Base-by-base conservation (phyloP, 2,888 invertebrate genomes). In the Tenthredo distinguenda region DNA sequence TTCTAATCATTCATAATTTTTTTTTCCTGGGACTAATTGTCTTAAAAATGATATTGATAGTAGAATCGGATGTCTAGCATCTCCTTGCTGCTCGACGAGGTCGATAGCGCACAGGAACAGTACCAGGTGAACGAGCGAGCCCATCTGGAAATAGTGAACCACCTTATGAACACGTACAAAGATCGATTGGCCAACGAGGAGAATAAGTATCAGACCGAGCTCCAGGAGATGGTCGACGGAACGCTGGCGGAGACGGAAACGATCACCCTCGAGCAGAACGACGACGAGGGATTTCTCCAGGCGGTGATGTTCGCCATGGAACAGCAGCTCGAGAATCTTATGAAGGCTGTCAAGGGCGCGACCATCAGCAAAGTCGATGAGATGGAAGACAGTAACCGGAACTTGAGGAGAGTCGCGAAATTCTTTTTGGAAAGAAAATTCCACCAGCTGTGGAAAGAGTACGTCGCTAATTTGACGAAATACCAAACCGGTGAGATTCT, bases 41-140 rank as follows among this genome's bases (percentile, higher is more conserved):
- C 2, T 7, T 40, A 0, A 72, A 40, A 72, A 72, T 72, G 43
- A 72, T 37, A 72, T 72, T 72, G 40, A 72, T 26, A 43, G n/a
- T 72, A 21, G 40, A 72, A 72, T 72, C 72, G 72, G 40, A 18
- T 40, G 21, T 72, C 21, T 87, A 90, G 91, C 3, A 93, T 93
- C 55, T 92, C 92, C 3, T 86, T 94, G 15, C 89, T 94, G 10
- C 88, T 94, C 91, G 94, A 94, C 37, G 93, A 93, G 85, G 68
- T 94, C 5, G 89, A 90, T 34, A 91, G 92, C 18, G 91, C 94
- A 0, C 93, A 94, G 50, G 92, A 94, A 26, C 94, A 94, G 86
- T 92, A 94, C 86, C 91, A 92, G 86, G 90, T 89, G 87, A 94
- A 92, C 85, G 89, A 91, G 40, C 89, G 90, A 72, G 88, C 91